Evolutionary conservation across 2,113 vertebrate genomes (phyloP).

Genomic region (Bubo bubo): DNA sequence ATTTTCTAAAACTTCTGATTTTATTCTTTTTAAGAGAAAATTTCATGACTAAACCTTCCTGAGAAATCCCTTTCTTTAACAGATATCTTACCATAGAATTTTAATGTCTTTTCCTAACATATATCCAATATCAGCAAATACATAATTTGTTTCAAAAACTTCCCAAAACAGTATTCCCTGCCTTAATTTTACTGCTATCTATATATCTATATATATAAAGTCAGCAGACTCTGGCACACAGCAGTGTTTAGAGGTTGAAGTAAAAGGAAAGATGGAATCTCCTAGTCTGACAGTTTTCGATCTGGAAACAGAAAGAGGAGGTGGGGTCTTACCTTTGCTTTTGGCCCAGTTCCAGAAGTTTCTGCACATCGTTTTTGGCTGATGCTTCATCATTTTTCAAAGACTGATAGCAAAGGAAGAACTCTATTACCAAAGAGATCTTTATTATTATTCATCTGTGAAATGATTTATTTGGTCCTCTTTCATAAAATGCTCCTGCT

Average conservation of each 20-base stretch:
- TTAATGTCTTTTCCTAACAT: neutral
- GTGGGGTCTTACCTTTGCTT: conserved; percentile 87
- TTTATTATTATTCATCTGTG: neutral
- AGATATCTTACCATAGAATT: neutral
- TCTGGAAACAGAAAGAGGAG: neutral
- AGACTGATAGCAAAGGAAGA: conserved; percentile 76
- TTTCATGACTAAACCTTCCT: neutral
- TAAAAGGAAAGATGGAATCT: neutral
- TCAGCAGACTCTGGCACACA: neutral
- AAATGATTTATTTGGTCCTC: neutral
- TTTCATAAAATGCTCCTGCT: neutral
- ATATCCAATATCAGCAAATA: neutral
- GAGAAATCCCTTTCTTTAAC: neutral
- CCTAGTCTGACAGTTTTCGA: neutral
- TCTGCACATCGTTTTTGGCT: conserved; percentile 89
- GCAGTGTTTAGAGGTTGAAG: neutral
- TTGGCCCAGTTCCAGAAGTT: conserved; percentile 92
- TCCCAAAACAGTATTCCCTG: neutral
- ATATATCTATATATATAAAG: too few relatives aligned
- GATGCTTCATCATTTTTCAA: conserved; percentile 90
- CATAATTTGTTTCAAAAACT: neutral
- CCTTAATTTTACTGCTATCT: neutral
- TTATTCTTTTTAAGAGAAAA: neutral
- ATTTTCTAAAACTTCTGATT: neutral
- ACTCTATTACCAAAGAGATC: neutral